Base-by-base conservation (phyloP, 64 coral and sea anemone species). In the Pachyseris speciosa region DNA sequence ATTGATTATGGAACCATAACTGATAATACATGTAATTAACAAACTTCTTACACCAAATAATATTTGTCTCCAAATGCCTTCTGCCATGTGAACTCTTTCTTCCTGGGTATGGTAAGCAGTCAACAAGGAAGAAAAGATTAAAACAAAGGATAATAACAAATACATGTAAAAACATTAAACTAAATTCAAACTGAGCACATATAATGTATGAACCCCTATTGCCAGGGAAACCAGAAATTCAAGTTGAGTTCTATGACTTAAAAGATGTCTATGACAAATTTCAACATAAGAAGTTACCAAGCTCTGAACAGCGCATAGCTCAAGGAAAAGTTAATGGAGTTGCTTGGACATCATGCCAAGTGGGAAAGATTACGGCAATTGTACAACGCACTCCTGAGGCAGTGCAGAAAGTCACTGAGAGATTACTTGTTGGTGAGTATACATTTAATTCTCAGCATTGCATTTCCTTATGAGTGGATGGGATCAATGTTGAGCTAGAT, bases 191-290 rank as follows among this genome's bases (percentile, higher is more conserved):
- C n/a, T n/a, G n/a, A 4, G 52, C 16, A 13, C 52, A 20, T 19
- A 22, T 13, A 57, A 20, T 57, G 0, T n/a, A n/a, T n/a, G n/a
- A 13, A 57, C 22, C 19, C 16, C 75, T 5, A 16, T 36, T 37
- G 7, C 32, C 4, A 86, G 40, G 26, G 9, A 8, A 32, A 30
- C 64, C 63, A 45, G 39, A 48, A 33, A 67, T 67, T 58, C 59
- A 25, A 29, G 51, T 81, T 59, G 16, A 74, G 37, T 51, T 94
- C 17, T 7, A 12, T 19, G 92, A 94, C 75, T 66, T 94, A n/a
- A 94, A 88, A 38, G 92, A 94, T 38, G 27, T 89, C 72, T 94
- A 94, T 83, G 92, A 94, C 31, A 94, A 94, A 84, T 52, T 80
- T 8, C 92, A 94, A 50, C 65, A 51, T 22, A 87, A 88, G 42